A percentile compares a stretch with the other conserved stretches of the same genome.
phyloP scores from a whole-genome alignment of 2,797 vertebrate genomes.

The Heliangelus exortis region DNA sequence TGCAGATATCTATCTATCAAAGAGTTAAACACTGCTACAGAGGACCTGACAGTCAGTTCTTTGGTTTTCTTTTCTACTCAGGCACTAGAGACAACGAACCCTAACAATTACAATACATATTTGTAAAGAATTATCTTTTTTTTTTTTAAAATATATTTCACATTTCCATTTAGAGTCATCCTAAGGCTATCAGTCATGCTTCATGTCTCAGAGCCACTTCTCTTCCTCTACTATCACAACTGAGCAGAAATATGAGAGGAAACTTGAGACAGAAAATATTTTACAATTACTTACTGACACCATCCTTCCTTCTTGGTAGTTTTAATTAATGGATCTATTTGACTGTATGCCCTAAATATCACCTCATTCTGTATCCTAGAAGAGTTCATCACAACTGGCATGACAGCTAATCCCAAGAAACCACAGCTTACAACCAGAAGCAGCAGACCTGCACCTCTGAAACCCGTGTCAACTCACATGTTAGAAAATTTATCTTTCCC shows the following conservation, averaged over 20 bases:
- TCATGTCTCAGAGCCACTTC: neutral
- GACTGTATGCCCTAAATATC: neutral
- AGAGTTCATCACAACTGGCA: neutral
- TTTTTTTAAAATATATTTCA: neutral
- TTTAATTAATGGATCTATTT: neutral
- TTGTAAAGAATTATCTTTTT: neutral
- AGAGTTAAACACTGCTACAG: neutral
- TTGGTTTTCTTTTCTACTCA: neutral
- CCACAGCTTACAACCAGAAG: neutral
- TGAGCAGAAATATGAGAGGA: neutral
- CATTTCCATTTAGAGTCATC: neutral
- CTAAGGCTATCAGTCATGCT: neutral
- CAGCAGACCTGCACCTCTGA: neutral
- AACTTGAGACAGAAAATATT: neutral
- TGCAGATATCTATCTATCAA: neutral
- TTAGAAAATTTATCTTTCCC: neutral
- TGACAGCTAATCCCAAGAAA: neutral
- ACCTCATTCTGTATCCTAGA: neutral
- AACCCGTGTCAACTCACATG: neutral
- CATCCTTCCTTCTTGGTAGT: neutral
- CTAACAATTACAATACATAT: neutral
- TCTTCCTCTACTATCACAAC: neutral
- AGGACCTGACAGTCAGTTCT: neutral
- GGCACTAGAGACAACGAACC: neutral
- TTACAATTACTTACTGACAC: neutral